Conservation (phyloP, 2,888 invertebrate genomes). For the Chrysotoxum bicinctum region DNA sequence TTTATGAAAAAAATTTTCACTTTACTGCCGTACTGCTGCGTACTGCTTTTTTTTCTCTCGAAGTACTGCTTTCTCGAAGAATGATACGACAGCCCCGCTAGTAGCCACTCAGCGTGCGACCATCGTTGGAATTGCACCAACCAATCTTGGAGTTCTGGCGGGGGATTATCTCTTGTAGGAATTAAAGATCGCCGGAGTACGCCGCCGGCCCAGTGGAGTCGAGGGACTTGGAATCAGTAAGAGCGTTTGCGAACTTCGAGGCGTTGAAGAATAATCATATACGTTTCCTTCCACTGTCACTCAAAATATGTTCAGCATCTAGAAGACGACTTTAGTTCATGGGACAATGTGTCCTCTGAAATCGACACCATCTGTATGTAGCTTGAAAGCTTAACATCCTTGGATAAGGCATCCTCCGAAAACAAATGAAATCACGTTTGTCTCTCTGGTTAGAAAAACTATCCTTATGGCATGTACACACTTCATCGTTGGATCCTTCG, state of each 20-base stretch:
- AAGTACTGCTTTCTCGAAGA: too few species aligned
- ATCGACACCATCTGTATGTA: conserved; percentile 77
- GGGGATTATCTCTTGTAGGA: conserved; percentile 90
- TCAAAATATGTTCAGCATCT: conserved; percentile 70
- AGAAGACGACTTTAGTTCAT: conserved; percentile 76
- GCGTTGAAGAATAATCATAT: conserved; percentile 80
- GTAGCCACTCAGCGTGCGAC: conserved; percentile 93
- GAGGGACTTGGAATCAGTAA: conserved; percentile 69
- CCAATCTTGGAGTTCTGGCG: conserved; percentile 89
- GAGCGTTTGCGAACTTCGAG: conserved; percentile 76
- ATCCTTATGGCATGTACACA: conserved; percentile 81
- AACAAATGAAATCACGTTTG: conserved; percentile 76
- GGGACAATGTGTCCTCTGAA: conserved; percentile 75
- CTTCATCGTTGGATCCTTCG: conserved; percentile 81
- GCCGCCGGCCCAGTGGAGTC: conserved; percentile 78
- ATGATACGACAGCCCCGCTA: too few species aligned
- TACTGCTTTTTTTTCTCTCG: too few species aligned
- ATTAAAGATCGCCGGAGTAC: conserved; percentile 84
- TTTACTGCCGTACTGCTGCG: too few species aligned
- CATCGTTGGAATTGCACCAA: conserved; percentile 89
- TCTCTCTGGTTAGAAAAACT: conserved; percentile 77
- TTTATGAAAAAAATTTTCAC: too few species aligned
- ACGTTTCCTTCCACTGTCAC: conserved; percentile 78
- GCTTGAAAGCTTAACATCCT: conserved; percentile 78
- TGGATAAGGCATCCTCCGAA: conserved; percentile 58